Base-by-base conservation (phyloP, 2,888 invertebrate species). In the Ryuthela nishihirai region DNA sequence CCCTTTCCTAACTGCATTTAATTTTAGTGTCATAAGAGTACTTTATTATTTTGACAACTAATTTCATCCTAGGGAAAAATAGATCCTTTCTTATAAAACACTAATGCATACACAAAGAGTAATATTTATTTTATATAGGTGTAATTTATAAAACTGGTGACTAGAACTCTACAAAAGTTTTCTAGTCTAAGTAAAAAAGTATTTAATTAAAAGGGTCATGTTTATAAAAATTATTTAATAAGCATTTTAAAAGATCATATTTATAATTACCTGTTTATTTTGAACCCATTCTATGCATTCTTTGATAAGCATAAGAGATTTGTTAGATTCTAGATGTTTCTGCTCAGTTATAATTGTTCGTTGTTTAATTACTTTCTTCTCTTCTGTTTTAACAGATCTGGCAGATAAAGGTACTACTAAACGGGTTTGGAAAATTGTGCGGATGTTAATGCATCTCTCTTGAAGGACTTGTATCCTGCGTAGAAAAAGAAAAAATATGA, bases 231-330 rank as follows among this genome's bases (percentile, higher is more conserved):
- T 2, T 10, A 36, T n/a, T 2, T 7, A 5, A 35, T 29, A 21
- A 23, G 7, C 26, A n/a, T 35, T 35, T n/a, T 29, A 6, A 18
- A 34, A 17, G 20, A 12, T 23, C 3, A 10, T 47, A 29, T 21
- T 10, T 20, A 36, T 15, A 46, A 40, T 38, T 47, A 61, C 61
- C 5, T 44, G 79, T 78, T 88, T 90, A 64, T 83, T 86, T 73
- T 90, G 88, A 74, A 97, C 93, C 98, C 97, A 98, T 71, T 88
- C 87, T 49, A 91, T 85, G 70, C 92, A 91, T 71, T 98, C 94
- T 72, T 90, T 88, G 53, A 98, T 79, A 71, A 88, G 85, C 65
- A 87, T 83, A 82, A 97, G 97, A 73, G 88, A 86, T 49, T 91
- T 88, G 76, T 93, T 93, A 3, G 92, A 88, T 70, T 94, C 93